Evolutionary conservation across 2,888 invertebrate species (phyloP).

Genomic region (Lamproptera curius): DNA sequence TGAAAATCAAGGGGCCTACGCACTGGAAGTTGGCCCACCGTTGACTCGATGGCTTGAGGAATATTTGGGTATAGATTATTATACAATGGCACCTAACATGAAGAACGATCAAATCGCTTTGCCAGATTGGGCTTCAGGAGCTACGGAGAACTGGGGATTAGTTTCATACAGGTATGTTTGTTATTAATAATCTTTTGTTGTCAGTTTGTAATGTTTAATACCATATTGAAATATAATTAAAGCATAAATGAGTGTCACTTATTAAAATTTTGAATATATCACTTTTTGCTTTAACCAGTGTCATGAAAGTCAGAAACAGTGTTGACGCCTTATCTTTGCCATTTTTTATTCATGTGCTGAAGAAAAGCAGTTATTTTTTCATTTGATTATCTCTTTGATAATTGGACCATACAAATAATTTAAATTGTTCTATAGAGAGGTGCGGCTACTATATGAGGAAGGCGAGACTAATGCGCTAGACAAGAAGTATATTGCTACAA

Average conservation of each 20-base stretch:
- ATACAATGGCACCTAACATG: slow-evolving; percentile 51
- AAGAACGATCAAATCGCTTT: slow-evolving; percentile 70
- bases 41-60: slow-evolving; percentile 58
- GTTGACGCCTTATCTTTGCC: too few species aligned
- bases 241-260: too few species aligned
- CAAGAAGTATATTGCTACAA: slow-evolving; percentile 67
- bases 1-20: slow-evolving; percentile 57
- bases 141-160: slow-evolving; percentile 71
- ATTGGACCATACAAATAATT: too few species aligned
- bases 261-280: too few species aligned
- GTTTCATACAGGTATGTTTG: slow-evolving; percentile 67
- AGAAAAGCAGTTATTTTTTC: too few species aligned
- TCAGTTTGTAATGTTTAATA: too few species aligned
- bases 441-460: slow-evolving; percentile 60
- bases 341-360: too few species aligned
- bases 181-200: too few species aligned
- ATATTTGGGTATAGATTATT: slow-evolving; percentile 59
- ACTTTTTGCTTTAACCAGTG: too few species aligned
- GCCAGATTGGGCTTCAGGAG: slow-evolving; percentile 70
- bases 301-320: too few species aligned
- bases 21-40: slow-evolving; percentile 61
- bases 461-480: slow-evolving; percentile 60
- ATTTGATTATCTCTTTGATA: too few species aligned
- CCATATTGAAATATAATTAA: too few species aligned
- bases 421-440: slow-evolving; percentile 45